Conservation (phyloP, 2,113 vertebrate species). For the Carettochelys insculpta region DNA sequence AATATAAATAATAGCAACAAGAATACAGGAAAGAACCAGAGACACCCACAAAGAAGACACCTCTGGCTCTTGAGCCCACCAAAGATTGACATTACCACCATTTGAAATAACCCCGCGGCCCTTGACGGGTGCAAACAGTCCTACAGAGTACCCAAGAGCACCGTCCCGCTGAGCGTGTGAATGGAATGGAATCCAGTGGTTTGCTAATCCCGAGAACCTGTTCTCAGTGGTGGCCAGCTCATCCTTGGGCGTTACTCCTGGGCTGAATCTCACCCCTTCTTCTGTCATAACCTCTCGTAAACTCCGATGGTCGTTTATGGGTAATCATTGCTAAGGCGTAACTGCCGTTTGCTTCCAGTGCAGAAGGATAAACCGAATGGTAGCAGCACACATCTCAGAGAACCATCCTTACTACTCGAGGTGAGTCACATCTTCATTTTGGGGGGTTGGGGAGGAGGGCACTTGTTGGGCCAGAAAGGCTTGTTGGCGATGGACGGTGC, state of each 20-base stretch:
- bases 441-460: no score
- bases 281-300: background rate
- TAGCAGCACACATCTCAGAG: background rate
- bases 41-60: background rate
- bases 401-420: no score
- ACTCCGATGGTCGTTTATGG: background rate
- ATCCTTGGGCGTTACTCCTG: background rate
- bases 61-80: background rate
- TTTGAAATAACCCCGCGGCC: background rate
- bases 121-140: background rate
- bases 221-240: background rate
- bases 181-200: background rate
- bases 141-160: background rate
- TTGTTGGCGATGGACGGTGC: background rate
- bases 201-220: background rate
- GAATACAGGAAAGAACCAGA: background rate
- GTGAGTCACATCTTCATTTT: no score
- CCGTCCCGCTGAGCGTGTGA: background rate
- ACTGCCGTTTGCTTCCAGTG: background rate
- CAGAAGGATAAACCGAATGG: constrained; percentile 24
- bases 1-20: background rate
- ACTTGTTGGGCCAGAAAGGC: background rate
- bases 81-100: background rate
- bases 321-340: background rate
- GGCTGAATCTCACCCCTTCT: background rate